Evolutionary conservation across 2,113 vertebrate genomes (phyloP).

Genomic region (Alethe diademata): DNA sequence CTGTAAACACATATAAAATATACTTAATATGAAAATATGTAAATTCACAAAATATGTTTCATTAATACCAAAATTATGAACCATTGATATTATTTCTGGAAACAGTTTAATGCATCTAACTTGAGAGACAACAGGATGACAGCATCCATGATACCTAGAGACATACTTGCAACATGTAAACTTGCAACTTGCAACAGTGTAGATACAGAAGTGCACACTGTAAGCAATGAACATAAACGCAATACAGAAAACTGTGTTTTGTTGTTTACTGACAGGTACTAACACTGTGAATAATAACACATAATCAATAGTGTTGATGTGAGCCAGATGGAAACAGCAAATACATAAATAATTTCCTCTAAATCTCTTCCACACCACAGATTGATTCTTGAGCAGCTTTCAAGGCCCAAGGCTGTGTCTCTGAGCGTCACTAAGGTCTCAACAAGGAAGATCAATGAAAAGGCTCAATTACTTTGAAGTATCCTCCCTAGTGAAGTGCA

Average conservation of each 20-base stretch:
- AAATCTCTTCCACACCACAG: not conserved
- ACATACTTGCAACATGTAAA: not conserved
- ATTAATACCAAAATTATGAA: not conserved
- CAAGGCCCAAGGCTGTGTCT: not conserved
- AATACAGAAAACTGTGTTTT: not conserved
- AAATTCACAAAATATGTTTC: not conserved
- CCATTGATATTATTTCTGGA: not conserved
- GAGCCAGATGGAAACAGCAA: not conserved
- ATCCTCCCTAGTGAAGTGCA: not conserved
- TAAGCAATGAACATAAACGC: not conserved
- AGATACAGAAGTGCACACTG: not conserved
- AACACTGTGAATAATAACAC: not conserved
- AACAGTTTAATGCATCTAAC: not conserved
- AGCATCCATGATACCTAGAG: not conserved
- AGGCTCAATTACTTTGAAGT: not conserved
- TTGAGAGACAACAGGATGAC: not conserved
- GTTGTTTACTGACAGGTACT: not conserved
- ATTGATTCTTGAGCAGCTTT: not conserved
- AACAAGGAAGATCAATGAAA: not conserved
- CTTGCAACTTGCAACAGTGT: not conserved
- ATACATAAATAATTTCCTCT: not conserved
- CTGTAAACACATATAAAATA: not conserved
- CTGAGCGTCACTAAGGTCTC: not conserved
- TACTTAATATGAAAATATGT: not conserved
- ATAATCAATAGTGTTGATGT: not conserved